phyloP scores from a whole-genome alignment of 2,888 invertebrate genomes.

The Tinea semifulvella region DNA sequence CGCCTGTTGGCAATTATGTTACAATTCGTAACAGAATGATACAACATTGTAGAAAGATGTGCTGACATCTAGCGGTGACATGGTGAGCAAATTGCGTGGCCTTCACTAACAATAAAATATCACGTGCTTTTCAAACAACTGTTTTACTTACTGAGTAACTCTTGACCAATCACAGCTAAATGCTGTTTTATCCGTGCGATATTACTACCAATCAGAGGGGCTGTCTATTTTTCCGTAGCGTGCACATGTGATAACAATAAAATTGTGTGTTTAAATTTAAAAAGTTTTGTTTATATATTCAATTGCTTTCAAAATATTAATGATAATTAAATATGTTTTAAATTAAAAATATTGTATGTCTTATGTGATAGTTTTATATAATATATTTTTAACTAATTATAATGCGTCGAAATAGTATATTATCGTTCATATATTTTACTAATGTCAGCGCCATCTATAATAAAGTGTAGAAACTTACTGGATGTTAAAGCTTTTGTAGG shows the following conservation, averaged over 20 bases:
- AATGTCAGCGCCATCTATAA: constrained; percentile 9
- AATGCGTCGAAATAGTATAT: constrained; percentile 8
- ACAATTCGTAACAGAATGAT: not conserved
- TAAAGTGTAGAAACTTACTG: not conserved
- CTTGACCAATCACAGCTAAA: not conserved
- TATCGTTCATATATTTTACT: not conserved
- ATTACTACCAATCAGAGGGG: constrained; percentile 35
- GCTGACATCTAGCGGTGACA: constrained; percentile 8
- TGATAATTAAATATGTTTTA: not conserved
- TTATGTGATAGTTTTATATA: not conserved
- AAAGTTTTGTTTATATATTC: not conserved
- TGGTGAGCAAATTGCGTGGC: not conserved
- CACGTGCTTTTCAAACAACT: constrained; percentile 7
- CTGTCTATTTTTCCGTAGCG: constrained; percentile 34
- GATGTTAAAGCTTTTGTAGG: not conserved
- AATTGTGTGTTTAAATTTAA: not conserved
- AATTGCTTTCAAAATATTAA: not conserved
- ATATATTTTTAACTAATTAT: not conserved
- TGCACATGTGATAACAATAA: constrained; percentile 51
- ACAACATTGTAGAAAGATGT: not conserved
- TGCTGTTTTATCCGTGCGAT: not conserved
- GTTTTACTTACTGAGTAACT: not conserved
- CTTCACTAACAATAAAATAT: constrained; percentile 6
- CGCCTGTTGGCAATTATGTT: constrained; percentile 6
- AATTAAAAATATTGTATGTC: constrained; percentile 1